These are phyloP conservation scores for Sogatella furcifera DNA, from an alignment of 1,140 invertebrate genomes.

Conservation along the genomic window DNA sequence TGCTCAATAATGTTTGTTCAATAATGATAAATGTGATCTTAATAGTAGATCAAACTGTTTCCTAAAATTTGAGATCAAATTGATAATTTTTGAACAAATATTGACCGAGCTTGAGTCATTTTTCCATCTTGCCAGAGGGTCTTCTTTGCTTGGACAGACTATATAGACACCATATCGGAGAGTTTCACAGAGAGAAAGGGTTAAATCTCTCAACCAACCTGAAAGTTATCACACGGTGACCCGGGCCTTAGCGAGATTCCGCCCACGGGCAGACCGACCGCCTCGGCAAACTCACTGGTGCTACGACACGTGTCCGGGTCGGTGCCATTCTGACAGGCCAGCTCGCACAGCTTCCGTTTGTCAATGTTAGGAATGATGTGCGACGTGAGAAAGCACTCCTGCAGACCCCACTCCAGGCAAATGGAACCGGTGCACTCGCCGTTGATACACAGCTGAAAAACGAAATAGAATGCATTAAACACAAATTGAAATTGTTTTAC, in stretches of 20 bases:
- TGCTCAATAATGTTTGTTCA: too few relatives aligned
- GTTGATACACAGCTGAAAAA: slow-evolving; percentile 70
- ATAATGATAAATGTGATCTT: too few relatives aligned
- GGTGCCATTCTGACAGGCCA: slow-evolving; percentile 85
- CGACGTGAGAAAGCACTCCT: slow-evolving; percentile 93
- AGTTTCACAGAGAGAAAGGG: too few relatives aligned
- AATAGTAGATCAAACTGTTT: too few relatives aligned
- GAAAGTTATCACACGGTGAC: slow-evolving; percentile 96
- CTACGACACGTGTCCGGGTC: slow-evolving; percentile 67
- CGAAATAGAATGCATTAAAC: neutral
- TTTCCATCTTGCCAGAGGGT: too few relatives aligned
- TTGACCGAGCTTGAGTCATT: too few relatives aligned
- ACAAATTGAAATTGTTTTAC: too few relatives aligned
- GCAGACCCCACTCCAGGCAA: slow-evolving; percentile 86
- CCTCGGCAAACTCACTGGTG: slow-evolving; percentile 69
- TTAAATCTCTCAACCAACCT: too few relatives aligned
- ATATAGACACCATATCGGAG: too few relatives aligned
- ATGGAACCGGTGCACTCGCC: slow-evolving; percentile 94
- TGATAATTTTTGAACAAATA: too few relatives aligned
- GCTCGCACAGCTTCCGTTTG: slow-evolving; percentile 82
- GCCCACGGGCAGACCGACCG: slow-evolving; percentile 63
- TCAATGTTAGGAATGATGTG: slow-evolving; percentile 68
- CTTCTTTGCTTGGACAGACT: too few relatives aligned
- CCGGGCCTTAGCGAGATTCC: slow-evolving; percentile 85
- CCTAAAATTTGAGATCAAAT: too few relatives aligned